phyloP scores from a whole-genome alignment of 2,797 vertebrate species.

The Falco concolor region DNA sequence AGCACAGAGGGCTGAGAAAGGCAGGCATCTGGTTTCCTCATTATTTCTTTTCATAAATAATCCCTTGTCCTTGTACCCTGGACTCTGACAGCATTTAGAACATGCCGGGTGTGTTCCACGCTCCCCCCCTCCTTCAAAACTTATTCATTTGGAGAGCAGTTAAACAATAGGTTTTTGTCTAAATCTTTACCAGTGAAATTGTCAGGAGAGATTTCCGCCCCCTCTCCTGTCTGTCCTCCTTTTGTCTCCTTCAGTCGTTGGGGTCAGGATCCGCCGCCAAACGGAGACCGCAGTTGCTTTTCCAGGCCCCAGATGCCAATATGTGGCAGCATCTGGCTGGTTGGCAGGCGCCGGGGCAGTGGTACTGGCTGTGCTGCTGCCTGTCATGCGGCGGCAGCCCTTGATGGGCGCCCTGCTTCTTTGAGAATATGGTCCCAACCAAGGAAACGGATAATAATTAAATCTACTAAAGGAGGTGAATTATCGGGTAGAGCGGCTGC shows the following conservation, averaged over 20 bases:
- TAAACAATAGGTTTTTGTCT: conserved; percentile 67
- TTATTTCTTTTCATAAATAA: conserved; percentile 42
- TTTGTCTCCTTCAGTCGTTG: conserved; percentile 71
- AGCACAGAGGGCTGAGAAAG: conserved; percentile 3
- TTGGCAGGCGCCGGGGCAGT: conserved; percentile 75
- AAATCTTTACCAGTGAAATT: conserved; percentile 55
- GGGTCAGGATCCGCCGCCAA: conserved; percentile 75
- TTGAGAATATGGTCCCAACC: conserved; percentile 65
- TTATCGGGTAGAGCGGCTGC: background rate
- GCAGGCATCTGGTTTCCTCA: conserved; percentile 39
- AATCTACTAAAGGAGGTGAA: conserved; percentile 11
- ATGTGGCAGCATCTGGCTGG: conserved; percentile 79
- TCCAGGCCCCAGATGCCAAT: conserved; percentile 81
- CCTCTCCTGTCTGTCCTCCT: conserved; percentile 53
- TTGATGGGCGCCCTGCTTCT: conserved; percentile 70
- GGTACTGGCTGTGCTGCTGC: conserved; percentile 71
- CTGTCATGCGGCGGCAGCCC: conserved; percentile 60
- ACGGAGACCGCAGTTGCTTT: conserved; percentile 68
- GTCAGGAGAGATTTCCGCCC: conserved; percentile 58
- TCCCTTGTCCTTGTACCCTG: conserved; percentile 43
- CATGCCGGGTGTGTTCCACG: background rate
- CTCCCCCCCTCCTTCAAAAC: background rate
- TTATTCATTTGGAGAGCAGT: background rate
- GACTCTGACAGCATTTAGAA: conserved; percentile 36
- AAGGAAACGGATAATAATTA: conserved; percentile 45